These are phyloP conservation scores for Oreotrochilus melanogaster DNA, from an alignment of 2,113 vertebrate genomes.

Conservation along the genomic window DNA sequence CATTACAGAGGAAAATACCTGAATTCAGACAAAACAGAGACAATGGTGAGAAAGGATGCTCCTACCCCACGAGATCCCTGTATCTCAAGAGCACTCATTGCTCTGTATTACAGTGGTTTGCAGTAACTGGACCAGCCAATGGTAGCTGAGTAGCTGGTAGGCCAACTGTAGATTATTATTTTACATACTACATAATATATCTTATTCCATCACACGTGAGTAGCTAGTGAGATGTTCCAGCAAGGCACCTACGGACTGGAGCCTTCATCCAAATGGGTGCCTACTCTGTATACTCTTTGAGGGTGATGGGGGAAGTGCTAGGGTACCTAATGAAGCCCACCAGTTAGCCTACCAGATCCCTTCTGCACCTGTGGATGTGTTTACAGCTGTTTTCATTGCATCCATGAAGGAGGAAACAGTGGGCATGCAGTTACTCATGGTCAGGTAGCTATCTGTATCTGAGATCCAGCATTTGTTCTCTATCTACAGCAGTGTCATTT, in stretches of 20 bases:
- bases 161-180: not conserved
- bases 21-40: not conserved
- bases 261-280: not conserved
- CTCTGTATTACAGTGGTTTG: not conserved
- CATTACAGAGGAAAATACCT: not conserved
- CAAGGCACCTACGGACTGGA: not conserved
- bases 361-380: not conserved
- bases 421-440: not conserved
- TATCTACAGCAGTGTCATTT: not conserved
- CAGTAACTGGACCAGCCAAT: not conserved
- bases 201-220: not conserved
- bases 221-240: not conserved
- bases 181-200: not conserved
- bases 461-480: not conserved
- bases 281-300: not conserved
- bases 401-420: not conserved
- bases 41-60: not conserved
- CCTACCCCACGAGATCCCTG: not conserved
- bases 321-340: not conserved
- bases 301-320: not conserved
- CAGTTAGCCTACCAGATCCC: not conserved
- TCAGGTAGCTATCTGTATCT: not conserved
- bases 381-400: not conserved
- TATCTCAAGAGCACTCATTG: not conserved
- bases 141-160: not conserved